Evolutionary conservation across 2,888 invertebrate genomes (phyloP).

Genomic region (Malacosoma neustria): DNA sequence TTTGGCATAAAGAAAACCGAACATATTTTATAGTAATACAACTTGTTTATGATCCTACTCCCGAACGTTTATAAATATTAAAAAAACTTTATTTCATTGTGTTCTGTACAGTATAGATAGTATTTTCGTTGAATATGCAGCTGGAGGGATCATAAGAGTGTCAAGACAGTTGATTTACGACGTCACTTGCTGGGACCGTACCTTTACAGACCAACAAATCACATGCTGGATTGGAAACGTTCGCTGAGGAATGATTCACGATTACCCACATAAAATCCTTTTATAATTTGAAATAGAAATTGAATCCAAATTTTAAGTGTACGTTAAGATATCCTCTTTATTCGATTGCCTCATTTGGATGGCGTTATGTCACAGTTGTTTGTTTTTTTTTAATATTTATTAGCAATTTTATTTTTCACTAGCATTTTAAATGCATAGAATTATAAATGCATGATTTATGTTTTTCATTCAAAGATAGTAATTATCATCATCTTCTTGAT

Average conservation of each 20-base stretch:
- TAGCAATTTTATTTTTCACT: too few relatives aligned
- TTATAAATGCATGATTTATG: too few relatives aligned
- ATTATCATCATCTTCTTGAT: too few relatives aligned
- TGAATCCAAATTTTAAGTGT: constrained; percentile 67
- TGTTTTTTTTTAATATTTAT: too few relatives aligned
- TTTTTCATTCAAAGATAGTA: too few relatives aligned
- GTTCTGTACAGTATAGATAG: constrained; percentile 21
- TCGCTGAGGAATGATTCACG: constrained; percentile 43
- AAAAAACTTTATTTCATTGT: constrained; percentile 12
- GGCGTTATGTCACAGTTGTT: constrained; percentile 3
- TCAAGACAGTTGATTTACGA: constrained; percentile 58
- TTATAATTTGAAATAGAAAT: constrained; percentile 59
- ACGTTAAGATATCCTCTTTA: constrained; percentile 67
- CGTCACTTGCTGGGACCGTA: constrained; percentile 52
- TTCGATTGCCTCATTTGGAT: constrained; percentile 36
- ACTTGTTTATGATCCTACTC: constrained; percentile 6
- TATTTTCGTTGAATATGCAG: constrained; percentile 45
- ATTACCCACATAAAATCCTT: constrained; percentile 46
- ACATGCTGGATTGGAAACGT: constrained; percentile 36
- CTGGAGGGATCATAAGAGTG: constrained; percentile 47
- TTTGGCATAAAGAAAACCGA: background rate
- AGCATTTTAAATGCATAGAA: too few relatives aligned
- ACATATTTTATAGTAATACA: constrained; percentile 7
- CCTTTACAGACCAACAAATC: constrained; percentile 54
- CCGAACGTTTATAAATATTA: constrained; percentile 19